Percentiles rank a stretch among this genome's conserved stretches.
Evolutionary conservation across 1,140 invertebrate genomes (phyloP).

Genomic region (Euglossa dilemma): DNA sequence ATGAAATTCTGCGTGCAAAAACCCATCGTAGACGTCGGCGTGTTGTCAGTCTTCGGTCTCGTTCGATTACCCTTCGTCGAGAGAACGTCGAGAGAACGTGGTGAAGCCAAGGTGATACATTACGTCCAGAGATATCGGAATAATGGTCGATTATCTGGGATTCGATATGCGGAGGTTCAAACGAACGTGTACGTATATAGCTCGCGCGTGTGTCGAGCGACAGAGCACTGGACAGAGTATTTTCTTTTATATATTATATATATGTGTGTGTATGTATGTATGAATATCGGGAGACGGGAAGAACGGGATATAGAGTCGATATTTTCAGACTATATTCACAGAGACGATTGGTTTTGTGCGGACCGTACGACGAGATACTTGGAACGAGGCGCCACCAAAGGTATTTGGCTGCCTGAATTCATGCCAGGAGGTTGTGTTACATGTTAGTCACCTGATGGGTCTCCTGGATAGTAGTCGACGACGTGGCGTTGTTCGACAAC

Average conservation of each 20-base stretch:
- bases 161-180: conserved; percentile 26
- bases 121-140: not conserved
- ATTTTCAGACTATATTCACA: conserved; percentile 65
- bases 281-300: not conserved
- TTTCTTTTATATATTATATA: too few relatives aligned
- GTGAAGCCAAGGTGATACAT: conserved; percentile 13
- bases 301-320: conserved; percentile 16
- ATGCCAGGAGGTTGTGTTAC: conserved; percentile 78
- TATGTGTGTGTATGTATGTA: too few relatives aligned
- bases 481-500: conserved; percentile 66
- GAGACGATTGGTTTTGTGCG: conserved; percentile 65
- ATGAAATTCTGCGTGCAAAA: conserved; percentile 50
- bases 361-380: conserved; percentile 71
- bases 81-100: conserved; percentile 20
- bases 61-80: conserved; percentile 60
- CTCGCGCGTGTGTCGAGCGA: not conserved
- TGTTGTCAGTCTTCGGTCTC: conserved; percentile 58
- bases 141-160: conserved; percentile 15
- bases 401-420: conserved; percentile 67
- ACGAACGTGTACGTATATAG: not conserved
- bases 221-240: conserved; percentile 20
- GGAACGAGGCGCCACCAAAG: conserved; percentile 67
- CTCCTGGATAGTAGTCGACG: conserved; percentile 63
- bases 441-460: conserved; percentile 80
- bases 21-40: conserved; percentile 33